A percentile compares a stretch with the other conserved stretches of the same genome.
Evolutionary conservation across 2,888 invertebrate genomes (phyloP).

Genomic region (Calameuta pallipes): DNA sequence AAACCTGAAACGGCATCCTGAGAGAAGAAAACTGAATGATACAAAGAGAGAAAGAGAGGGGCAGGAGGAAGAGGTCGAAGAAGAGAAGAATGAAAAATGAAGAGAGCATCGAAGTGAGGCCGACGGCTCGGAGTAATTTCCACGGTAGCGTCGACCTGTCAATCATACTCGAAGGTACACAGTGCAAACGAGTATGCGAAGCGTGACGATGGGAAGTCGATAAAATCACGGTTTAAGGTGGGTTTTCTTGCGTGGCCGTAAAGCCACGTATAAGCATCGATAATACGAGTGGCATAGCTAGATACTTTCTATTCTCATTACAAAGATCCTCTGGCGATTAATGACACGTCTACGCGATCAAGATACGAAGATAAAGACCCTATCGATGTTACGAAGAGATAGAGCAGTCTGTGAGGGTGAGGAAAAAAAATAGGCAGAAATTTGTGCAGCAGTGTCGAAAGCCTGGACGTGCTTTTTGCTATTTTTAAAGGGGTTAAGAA

Average conservation of each 20-base stretch:
- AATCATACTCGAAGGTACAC: neutral
- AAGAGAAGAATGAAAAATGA: constrained; percentile 9
- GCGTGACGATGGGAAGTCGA: neutral
- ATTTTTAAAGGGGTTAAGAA: neutral
- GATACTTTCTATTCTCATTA: neutral
- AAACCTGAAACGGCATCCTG: constrained; percentile 1
- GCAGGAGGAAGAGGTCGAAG: constrained; percentile 7
- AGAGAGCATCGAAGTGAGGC: constrained; percentile 11
- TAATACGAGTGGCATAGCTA: neutral
- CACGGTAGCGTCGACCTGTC: neutral
- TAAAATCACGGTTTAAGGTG: neutral
- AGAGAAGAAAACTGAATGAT: constrained; percentile 7
- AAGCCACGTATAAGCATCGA: neutral
- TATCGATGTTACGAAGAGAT: neutral
- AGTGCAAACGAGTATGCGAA: neutral
- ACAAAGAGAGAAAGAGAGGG: neutral
- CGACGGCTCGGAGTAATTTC: neutral
- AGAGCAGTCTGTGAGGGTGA: neutral
- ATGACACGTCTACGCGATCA: neutral
- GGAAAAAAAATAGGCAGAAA: neutral
- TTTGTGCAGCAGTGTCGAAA: neutral
- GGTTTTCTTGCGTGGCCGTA: neutral
- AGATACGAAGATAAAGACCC: neutral
- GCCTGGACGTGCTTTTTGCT: neutral
- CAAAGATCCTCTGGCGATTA: neutral